A percentile compares a stretch with the other conserved stretches of the same genome.
Conservation (phyloP, 2,113 vertebrate genomes). For the Myxocyprinus asiaticus region DNA sequence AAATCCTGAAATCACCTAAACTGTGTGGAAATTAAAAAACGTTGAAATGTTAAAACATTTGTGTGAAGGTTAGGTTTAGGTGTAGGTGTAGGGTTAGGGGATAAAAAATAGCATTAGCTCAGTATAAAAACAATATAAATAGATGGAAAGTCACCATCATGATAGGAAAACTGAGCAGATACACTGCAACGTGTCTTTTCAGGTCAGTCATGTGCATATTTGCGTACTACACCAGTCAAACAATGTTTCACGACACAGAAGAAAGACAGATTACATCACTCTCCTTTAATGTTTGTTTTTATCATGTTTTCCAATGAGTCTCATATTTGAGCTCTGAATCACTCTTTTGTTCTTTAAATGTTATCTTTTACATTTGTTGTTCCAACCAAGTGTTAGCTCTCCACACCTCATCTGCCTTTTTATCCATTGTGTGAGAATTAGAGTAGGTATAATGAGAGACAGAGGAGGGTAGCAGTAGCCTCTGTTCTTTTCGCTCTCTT, state of each 20-base stretch:
- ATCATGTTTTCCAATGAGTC: conserved; percentile 1
- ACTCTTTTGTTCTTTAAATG: no score
- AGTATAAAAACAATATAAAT: no score
- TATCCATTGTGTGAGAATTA: neutral
- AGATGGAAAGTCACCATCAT: no score
- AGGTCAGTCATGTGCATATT: neutral
- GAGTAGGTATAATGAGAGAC: neutral
- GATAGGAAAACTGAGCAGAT: neutral
- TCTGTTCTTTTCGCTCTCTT: conserved; percentile 19
- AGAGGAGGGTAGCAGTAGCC: neutral
- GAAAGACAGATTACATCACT: neutral
- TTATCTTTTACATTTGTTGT: no score
- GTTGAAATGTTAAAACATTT: no score
- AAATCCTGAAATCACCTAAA: no score
- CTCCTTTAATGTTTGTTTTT: conserved; percentile 23
- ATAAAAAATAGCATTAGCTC: no score
- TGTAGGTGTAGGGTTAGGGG: no score
- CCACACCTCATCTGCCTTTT: neutral
- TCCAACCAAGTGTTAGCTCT: no score
- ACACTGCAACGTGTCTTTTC: conserved; percentile 13
- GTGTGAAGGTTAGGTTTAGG: no score
- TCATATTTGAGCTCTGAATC: neutral
- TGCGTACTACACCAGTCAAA: neutral
- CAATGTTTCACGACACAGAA: neutral
- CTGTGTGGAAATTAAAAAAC: no score